Conservation (phyloP, 2,113 vertebrate genomes). For the Corydoras sp. region DNA sequence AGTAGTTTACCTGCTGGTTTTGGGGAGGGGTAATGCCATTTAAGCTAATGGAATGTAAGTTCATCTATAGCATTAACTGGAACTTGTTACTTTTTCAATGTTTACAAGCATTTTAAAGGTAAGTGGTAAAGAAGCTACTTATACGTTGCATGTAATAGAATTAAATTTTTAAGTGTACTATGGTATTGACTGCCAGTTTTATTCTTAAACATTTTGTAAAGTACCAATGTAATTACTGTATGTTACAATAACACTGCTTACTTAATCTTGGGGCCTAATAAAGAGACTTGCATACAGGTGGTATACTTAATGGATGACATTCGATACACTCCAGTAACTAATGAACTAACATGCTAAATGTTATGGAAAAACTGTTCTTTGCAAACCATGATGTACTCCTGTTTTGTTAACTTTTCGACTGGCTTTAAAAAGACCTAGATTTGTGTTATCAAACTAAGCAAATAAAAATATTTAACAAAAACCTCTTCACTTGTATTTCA, state of each 20-base stretch:
- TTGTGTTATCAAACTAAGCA: slow-evolving; percentile 4
- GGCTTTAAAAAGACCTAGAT: neutral
- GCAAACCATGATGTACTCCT: slow-evolving; percentile 5
- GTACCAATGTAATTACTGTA: slow-evolving; percentile 4
- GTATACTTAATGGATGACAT: neutral
- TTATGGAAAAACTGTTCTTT: neutral
- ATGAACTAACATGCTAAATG: neutral
- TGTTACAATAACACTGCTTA: neutral
- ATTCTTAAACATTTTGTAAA: neutral
- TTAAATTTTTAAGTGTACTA: slow-evolving; percentile 1
- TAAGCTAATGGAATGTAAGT: too few species aligned
- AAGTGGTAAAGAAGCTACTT: neutral
- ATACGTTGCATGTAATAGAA: slow-evolving; percentile 11
- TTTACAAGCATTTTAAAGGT: slow-evolving; percentile 12
- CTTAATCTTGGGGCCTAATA: neutral
- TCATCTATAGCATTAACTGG: slow-evolving; percentile 5
- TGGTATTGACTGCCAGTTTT: slow-evolving; percentile 17
- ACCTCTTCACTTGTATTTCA: too few species aligned
- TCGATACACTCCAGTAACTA: neutral
- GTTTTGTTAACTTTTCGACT: slow-evolving; percentile 5
- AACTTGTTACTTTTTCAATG: slow-evolving; percentile 30
- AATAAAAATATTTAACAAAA: neutral
- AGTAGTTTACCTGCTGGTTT: too few species aligned
- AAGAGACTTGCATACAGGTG: slow-evolving; percentile 1
- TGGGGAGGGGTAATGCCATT: too few species aligned